Evolutionary conservation across 2,113 vertebrate genomes (phyloP).

Genomic region (Sisor rabdophorus): DNA sequence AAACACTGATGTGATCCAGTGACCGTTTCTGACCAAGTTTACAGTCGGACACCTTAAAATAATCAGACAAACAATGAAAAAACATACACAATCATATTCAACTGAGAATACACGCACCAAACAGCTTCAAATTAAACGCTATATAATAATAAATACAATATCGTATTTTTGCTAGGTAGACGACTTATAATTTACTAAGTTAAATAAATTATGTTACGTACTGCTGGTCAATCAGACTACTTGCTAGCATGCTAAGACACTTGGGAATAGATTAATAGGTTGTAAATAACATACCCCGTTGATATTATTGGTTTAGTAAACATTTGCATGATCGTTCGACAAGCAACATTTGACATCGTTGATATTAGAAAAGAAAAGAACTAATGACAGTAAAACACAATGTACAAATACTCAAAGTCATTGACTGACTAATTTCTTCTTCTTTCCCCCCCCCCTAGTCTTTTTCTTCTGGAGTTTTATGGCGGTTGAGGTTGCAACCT

Average conservation of each 20-base stretch:
- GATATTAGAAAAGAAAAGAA: background rate
- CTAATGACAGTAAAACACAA: background rate
- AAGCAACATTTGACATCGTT: slow-evolving; percentile 54
- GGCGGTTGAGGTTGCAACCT: background rate
- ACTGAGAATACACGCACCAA: background rate
- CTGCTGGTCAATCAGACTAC: background rate
- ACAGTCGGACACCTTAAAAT: slow-evolving; percentile 59
- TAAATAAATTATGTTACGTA: background rate
- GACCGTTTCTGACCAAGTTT: slow-evolving; percentile 55
- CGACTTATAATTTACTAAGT: background rate
- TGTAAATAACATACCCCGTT: slow-evolving; percentile 41
- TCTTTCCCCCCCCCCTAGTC: too few species aligned
- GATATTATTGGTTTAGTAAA: slow-evolving; percentile 45
- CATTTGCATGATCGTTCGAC: slow-evolving; percentile 43
- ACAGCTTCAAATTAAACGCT: background rate
- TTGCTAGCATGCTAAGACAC: background rate
- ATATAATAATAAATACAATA: background rate
- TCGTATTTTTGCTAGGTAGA: background rate
- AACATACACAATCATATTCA: background rate
- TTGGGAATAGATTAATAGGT: background rate
- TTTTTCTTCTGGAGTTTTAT: too few species aligned
- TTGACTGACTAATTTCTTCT: too few species aligned
- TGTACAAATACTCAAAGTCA: too few species aligned
- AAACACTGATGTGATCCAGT: slow-evolving; percentile 75
- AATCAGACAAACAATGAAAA: background rate